Evolutionary conservation across 1,140 invertebrate species (phyloP).

Genomic region (Samia ricini): DNA sequence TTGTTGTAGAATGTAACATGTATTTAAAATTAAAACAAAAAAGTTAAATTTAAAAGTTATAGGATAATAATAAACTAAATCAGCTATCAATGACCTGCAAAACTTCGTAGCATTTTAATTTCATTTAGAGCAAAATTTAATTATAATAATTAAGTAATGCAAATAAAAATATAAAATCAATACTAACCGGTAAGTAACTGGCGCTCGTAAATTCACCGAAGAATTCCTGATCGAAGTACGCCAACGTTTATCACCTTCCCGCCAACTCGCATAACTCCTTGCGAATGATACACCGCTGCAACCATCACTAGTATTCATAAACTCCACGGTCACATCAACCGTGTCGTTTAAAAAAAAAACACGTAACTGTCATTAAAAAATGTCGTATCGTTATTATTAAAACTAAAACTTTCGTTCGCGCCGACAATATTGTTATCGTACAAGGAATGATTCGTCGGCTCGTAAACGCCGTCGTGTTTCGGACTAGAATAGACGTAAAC

Average conservation of each 20-base stretch:
- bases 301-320: constrained; percentile 41
- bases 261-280: constrained; percentile 61
- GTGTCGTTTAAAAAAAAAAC: constrained; percentile 37
- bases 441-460: constrained; percentile 50
- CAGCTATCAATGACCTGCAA: no score
- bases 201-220: constrained; percentile 64
- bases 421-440: constrained; percentile 53
- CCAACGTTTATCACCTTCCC: constrained; percentile 51
- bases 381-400: constrained; percentile 26
- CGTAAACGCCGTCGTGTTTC: constrained; percentile 66
- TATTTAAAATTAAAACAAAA: no score
- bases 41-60: no score
- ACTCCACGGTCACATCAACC: constrained; percentile 41
- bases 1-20: no score
- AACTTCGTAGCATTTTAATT: background rate
- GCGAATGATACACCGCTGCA: constrained; percentile 47
- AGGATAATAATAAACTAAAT: no score
- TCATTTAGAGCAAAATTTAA: background rate
- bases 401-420: constrained; percentile 32
- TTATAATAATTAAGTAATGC: background rate
- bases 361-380: constrained; percentile 19
- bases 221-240: constrained; percentile 31
- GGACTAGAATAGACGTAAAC: constrained; percentile 65
- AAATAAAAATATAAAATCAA: background rate
- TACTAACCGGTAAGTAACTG: constrained; percentile 70